Percentiles rank a stretch among this genome's conserved stretches.
These are phyloP conservation scores for Polypterus senegalus DNA, from an alignment of 2,113 vertebrate species.

Conservation along the genomic window DNA sequence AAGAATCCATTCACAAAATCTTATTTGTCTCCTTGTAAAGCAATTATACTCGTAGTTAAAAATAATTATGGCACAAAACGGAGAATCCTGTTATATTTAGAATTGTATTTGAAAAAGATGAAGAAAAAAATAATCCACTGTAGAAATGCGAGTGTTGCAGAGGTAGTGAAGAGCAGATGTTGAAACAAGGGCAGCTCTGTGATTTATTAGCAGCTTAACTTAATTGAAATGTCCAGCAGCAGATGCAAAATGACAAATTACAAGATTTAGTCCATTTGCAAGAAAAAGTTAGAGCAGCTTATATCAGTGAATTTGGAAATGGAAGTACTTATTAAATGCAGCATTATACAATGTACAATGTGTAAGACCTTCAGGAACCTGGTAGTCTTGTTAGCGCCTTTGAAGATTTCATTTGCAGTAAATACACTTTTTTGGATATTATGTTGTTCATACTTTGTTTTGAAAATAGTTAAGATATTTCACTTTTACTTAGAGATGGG, in stretches of 20 bases:
- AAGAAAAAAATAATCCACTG: conserved; percentile 22
- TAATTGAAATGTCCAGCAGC: conserved; percentile 42
- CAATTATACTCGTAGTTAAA: conserved; percentile 29
- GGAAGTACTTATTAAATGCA: too few species aligned
- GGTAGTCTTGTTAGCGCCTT: too few species aligned
- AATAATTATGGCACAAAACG: conserved; percentile 22
- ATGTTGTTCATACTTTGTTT: too few species aligned
- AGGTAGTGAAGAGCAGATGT: conserved; percentile 32
- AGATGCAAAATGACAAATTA: conserved; percentile 30
- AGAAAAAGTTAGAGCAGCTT: neutral
- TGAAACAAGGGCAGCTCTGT: conserved; percentile 23
- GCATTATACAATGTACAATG: too few species aligned
- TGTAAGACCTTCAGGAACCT: too few species aligned
- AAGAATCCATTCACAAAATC: conserved; percentile 26
- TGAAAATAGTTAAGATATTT: too few species aligned
- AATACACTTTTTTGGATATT: too few species aligned
- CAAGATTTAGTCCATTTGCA: conserved; percentile 36
- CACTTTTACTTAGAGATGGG: too few species aligned
- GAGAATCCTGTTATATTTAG: conserved; percentile 12
- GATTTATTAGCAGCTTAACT: conserved; percentile 37
- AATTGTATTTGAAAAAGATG: conserved; percentile 1
- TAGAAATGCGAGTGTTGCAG: conserved; percentile 23
- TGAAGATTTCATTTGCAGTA: too few species aligned
- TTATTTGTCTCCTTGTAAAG: conserved; percentile 20
- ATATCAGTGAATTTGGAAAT: conserved; percentile 6